Evolutionary conservation across 2,888 invertebrate species (phyloP).

Genomic region (Phania funesta): DNA sequence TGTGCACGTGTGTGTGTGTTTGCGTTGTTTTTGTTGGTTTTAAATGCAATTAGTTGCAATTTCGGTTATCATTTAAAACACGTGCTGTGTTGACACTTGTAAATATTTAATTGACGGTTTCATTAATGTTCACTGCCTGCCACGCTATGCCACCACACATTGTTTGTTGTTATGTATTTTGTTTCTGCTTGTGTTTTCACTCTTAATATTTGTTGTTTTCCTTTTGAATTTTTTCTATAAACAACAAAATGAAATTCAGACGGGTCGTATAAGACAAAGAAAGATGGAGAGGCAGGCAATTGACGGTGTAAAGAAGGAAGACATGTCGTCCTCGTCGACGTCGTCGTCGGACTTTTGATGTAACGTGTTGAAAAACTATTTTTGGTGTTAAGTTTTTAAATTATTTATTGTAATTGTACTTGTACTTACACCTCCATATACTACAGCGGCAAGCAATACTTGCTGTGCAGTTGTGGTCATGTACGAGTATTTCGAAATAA

Average conservation of each 20-base stretch:
- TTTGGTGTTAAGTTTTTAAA: conserved; percentile 54
- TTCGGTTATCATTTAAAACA: conserved; percentile 68
- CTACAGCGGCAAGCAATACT: neutral
- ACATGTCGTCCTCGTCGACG: conserved; percentile 12
- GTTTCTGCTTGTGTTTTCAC: no score
- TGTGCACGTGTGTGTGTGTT: neutral
- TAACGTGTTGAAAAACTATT: conserved; percentile 54
- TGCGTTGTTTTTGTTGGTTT: neutral
- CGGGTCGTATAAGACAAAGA: conserved; percentile 9
- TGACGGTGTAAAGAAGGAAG: conserved; percentile 21
- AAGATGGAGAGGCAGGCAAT: conserved; percentile 9
- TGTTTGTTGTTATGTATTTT: conserved; percentile 50
- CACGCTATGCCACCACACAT: conserved; percentile 65
- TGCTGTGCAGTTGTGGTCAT: neutral
- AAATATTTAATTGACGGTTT: conserved; percentile 68
- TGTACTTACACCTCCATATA: conserved; percentile 4
- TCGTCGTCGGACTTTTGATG: conserved; percentile 45
- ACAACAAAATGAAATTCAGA: neutral
- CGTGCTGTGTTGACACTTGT: conserved; percentile 68
- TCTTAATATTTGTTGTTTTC: neutral
- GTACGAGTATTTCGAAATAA: neutral
- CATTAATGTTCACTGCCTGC: conserved; percentile 64
- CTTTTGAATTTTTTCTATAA: conserved; percentile 6
- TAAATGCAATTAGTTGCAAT: conserved; percentile 67
- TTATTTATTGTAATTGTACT: conserved; percentile 37